Evolutionary conservation across 2,113 vertebrate species (phyloP), one percentile per base, ranked within the genome.

Genomic region (Carollia perspicillata): DNA sequence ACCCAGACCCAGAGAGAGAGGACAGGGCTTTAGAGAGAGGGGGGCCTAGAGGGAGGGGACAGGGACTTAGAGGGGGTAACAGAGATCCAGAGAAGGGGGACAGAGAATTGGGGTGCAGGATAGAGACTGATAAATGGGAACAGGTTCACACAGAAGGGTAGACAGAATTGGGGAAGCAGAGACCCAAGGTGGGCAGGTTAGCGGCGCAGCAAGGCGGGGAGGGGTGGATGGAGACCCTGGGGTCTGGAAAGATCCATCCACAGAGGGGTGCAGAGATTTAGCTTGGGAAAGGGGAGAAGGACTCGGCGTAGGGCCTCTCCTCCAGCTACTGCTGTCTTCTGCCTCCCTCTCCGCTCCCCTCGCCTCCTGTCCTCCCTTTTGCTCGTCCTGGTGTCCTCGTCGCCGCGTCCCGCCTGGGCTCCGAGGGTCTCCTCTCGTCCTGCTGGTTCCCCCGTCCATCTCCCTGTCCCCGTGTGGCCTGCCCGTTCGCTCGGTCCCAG

Each of bases 121-220:
- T 78, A 88, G 92, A 63, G 93, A 93, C 44, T 75, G 88, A 86
- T 92, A 84, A 10, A 77, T 93, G 94, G 74, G 66, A 18, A 60
- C 10, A 60, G 58, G n/a, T 65, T 35, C 17, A 17, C 49, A 35
- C 33, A 40, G 80, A 26, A 66, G 55, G 44, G 18, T 17, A 71
- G 74, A 74, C 20, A 72, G 68, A 58, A 6, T 26, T 5, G 49
- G 77, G 98, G 88, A 94, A 95, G n/a, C 10, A 97, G 95, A 95
- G 95, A 94, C 75, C 80, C 81, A 2, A 83, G 83, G 18, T 44
- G 91, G 85, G 37, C 7, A 79, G 53, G 89, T 35, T 42, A 4
- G 49, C 55, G 87, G 75, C 98, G 30, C 33, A 49, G 33, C 18
- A 20, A 98, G 93, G 97, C 11, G 60, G 35, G 63, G 60, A 92